phyloP scores from a whole-genome alignment of 2,888 invertebrate species.

The Hofmannophila pseudospretella region DNA sequence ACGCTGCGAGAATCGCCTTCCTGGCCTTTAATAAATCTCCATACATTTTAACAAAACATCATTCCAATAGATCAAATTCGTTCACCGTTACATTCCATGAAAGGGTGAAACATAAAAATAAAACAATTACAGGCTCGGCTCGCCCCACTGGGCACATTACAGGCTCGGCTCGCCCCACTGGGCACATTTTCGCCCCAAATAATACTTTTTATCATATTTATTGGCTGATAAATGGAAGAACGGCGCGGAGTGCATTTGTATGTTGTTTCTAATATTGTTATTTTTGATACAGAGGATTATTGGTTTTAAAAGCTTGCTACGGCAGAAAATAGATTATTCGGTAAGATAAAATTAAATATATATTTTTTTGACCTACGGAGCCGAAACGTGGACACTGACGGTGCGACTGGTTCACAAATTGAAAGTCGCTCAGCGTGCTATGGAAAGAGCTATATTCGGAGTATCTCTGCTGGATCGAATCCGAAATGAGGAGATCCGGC shows the following conservation, averaged over 20 bases:
- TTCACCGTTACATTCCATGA: constrained; percentile 39
- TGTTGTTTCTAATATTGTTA: constrained; percentile 39
- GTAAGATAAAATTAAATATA: too few species aligned
- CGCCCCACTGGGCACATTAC: constrained; percentile 63
- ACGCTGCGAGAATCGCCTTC: too few species aligned
- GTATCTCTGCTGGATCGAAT: too few species aligned
- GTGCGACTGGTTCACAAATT: too few species aligned
- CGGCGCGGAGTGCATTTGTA: constrained; percentile 63
- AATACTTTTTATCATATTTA: constrained; percentile 77
- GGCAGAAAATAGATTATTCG: neutral
- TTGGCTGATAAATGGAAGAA: constrained; percentile 71
- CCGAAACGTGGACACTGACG: too few species aligned
- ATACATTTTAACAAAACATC: constrained; percentile 56
- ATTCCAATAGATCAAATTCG: constrained; percentile 63
- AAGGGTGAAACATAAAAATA: constrained; percentile 59
- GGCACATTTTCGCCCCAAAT: constrained; percentile 67
- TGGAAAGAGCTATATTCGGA: too few species aligned
- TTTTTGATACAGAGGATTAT: constrained; percentile 17
- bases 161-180: constrained; percentile 44
- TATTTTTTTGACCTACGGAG: too few species aligned
- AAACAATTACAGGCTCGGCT: constrained; percentile 59
- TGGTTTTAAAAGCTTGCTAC: constrained; percentile 4
- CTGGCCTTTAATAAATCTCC: constrained; percentile 53
- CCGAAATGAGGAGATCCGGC: too few species aligned
- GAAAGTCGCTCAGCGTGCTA: too few species aligned